A percentile compares a stretch with the other conserved stretches of the same genome.
Evolutionary conservation across 2,113 vertebrate species (phyloP).

Genomic region (Diadophis punctatus): DNA sequence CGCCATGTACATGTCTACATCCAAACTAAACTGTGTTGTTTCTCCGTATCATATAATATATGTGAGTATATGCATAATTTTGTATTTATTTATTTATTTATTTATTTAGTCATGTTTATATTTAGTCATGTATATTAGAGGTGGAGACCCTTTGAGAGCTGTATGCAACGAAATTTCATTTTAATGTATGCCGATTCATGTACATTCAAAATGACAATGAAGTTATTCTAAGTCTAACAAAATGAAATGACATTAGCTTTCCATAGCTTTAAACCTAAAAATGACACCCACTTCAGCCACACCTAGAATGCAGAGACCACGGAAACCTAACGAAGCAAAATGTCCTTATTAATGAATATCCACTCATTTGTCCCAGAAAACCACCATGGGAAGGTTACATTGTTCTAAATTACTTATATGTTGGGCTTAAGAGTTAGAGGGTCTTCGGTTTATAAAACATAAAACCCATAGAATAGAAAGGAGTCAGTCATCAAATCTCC

Average conservation of each 20-base stretch:
- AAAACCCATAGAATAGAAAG: not conserved
- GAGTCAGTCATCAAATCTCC: not conserved
- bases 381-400: not conserved
- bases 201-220: no score
- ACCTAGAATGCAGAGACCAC: not conserved
- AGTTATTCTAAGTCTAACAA: no score
- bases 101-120: no score
- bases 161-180: no score
- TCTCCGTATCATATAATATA: no score
- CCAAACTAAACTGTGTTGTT: no score
- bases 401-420: not conserved
- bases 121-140: no score
- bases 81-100: no score
- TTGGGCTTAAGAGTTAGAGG: not conserved
- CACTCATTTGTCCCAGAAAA: slow-evolving; percentile 22
- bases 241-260: slow-evolving; percentile 34
- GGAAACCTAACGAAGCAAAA: not conserved
- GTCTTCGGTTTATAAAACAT: not conserved
- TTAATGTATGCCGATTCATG: no score
- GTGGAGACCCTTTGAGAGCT: no score
- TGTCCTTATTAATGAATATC: not conserved
- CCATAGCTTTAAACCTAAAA: slow-evolving; percentile 33
- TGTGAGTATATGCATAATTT: no score
- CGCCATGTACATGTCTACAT: no score
- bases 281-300: not conserved